Evolutionary conservation across 2,888 invertebrate species (phyloP), one percentile per base, ranked within the genome.

Genomic region (Sycophila texana): DNA sequence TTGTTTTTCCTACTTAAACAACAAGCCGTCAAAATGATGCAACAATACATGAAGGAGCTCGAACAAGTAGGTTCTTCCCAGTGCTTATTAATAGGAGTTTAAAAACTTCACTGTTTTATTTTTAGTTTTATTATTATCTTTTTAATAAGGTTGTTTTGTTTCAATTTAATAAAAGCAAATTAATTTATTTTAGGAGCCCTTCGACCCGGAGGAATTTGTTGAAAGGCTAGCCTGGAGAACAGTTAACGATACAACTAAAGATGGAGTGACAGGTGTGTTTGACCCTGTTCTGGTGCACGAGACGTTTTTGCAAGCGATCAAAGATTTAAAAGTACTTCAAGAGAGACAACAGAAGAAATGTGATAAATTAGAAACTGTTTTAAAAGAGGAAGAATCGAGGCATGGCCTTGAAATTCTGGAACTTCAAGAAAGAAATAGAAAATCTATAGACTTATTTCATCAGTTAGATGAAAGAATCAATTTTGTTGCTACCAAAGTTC

Each of bases 201-300:
- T 99, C 89, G 97, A 98, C 92, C 95, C 98, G 14, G 97, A 98
- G 87, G 99, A 99, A 89, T 99, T 99, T 92, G 98, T 99, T 1
- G 99, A 99, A 90, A 93, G 98, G 75, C 92, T 99, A 87, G 99
- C 99, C 57, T 97, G 99, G 95, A 93, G 98, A 84, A 97, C 98
- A 68, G 96, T 97, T 89, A 94, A 94, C 61, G 94, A 94, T 83
- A 92, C 92, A 20, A 92, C 91, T 85, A 94, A 94, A 85, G 96
- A 95, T 86, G 91, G 92, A 57, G 93, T 94, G 22, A 94, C 94
- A 65, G 93, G 94, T 30, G 93, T 94, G 83, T 97, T 98, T 90
- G 96, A 98, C 91, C 97, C 98, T 0, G 94, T 95, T 86, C 92
- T 95, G 82, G 93, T 99, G 81, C 97, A 98, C 87, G 96, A 96